phyloP scores from a whole-genome alignment of 1,140 invertebrate genomes.

The Drosophila obscura region DNA sequence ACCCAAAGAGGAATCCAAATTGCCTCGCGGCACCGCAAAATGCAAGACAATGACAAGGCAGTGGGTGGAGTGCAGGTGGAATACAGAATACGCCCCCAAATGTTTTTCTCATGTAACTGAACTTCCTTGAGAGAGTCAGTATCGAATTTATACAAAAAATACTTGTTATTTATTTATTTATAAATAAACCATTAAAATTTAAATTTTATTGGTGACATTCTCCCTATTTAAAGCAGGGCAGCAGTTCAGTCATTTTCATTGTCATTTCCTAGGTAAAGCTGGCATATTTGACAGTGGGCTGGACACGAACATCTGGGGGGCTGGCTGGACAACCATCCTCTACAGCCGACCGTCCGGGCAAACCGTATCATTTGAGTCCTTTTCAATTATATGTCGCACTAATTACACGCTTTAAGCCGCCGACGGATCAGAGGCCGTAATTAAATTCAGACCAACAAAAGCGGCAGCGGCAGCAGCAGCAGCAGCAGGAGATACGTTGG shows the following conservation, averaged over 20 bases:
- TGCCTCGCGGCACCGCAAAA: conserved; percentile 44
- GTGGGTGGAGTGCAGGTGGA: not conserved
- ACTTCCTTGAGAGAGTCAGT: conserved; percentile 9
- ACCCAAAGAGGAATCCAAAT: conserved; percentile 44
- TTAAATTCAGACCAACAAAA: conserved; percentile 53
- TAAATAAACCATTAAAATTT: no score
- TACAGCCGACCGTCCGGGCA: not conserved
- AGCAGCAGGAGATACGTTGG: conserved; percentile 3
- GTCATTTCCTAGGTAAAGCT: no score
- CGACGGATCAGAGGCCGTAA: conserved; percentile 54
- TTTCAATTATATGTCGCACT: conserved; percentile 71
- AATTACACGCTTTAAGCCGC: conserved; percentile 70
- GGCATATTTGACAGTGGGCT: no score
- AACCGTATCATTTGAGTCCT: conserved; percentile 64
- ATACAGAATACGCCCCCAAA: conserved; percentile 41
- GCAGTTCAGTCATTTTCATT: no score
- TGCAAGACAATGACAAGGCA: conserved; percentile 30
- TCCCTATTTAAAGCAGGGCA: no score
- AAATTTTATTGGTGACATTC: no score
- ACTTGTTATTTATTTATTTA: no score
- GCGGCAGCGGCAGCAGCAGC: conserved; percentile 7
- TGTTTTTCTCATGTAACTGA: conserved; percentile 57
- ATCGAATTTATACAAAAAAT: no score
- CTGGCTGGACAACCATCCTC: conserved; percentile 11
- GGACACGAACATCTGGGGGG: conserved; percentile 10